A percentile compares a stretch with the other conserved stretches of the same genome.
These are phyloP conservation scores for Cataglyphis rosenhaueri DNA, from an alignment of 2,888 invertebrate genomes.

Conservation along the genomic window DNA sequence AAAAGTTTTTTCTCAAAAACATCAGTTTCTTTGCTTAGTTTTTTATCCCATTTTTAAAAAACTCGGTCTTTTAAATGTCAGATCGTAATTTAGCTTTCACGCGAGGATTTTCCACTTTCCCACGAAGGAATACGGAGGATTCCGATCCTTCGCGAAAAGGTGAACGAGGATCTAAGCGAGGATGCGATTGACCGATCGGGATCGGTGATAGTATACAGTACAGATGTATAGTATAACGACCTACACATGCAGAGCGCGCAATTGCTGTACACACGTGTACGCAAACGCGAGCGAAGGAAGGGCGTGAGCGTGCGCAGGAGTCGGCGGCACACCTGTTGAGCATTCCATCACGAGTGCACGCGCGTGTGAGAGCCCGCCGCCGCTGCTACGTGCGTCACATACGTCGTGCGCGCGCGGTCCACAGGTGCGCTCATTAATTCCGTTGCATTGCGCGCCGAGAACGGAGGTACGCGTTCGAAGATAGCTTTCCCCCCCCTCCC, in stretches of 20 bases:
- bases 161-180: neutral
- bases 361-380: constrained; percentile 60
- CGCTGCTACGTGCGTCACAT: constrained; percentile 69
- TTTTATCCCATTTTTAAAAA: too few relatives aligned
- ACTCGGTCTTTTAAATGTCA: too few relatives aligned
- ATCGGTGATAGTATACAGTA: neutral
- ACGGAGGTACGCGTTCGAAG: neutral
- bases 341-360: constrained; percentile 80
- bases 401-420: constrained; percentile 77
- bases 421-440: constrained; percentile 78
- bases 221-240: neutral
- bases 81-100: neutral
- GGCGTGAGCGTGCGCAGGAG: constrained; percentile 62
- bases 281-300: constrained; percentile 31
- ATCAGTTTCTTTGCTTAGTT: too few relatives aligned
- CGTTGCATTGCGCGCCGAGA: constrained; percentile 12
- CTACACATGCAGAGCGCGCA: constrained; percentile 3
- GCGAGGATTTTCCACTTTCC: neutral
- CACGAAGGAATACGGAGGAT: neutral
- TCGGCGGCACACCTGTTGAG: constrained; percentile 83
- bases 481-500: neutral
- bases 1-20: too few relatives aligned
- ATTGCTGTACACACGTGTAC: constrained; percentile 7
- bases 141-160: neutral
- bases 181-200: neutral